phyloP scores from a whole-genome alignment of 2,113 vertebrate species.

The Menidia beryllina region DNA sequence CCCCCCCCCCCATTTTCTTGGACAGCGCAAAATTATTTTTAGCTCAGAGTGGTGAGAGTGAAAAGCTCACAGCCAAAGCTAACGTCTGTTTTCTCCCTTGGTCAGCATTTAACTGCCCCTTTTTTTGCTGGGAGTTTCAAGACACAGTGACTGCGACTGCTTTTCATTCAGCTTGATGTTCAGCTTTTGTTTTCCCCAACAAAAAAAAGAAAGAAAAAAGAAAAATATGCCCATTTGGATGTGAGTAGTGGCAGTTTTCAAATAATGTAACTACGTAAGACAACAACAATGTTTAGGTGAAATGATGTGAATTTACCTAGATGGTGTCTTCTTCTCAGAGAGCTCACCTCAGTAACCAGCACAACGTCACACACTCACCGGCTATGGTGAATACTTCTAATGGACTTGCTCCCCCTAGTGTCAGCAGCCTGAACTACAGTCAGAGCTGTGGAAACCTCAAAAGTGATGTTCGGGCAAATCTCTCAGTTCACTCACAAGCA shows the following conservation, averaged over 20 bases:
- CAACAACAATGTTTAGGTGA: conserved; percentile 11
- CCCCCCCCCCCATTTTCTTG: conserved; percentile 72
- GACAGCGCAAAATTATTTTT: conserved; percentile 72
- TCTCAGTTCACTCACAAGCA: neutral
- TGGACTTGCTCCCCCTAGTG: conserved; percentile 84
- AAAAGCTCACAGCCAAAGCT: conserved; percentile 64
- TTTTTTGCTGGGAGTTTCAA: conserved; percentile 45
- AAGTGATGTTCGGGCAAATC: neutral
- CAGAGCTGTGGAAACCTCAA: neutral
- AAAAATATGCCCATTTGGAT: too few relatives aligned
- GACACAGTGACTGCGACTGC: conserved; percentile 28
- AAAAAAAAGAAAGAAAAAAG: too few relatives aligned
- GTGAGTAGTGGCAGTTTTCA: conserved; percentile 12
- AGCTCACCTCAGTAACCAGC: conserved; percentile 34
- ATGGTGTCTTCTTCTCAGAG: conserved; percentile 18
- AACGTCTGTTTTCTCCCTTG: conserved; percentile 62
- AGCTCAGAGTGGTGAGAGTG: conserved; percentile 59
- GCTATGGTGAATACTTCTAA: conserved; percentile 51
- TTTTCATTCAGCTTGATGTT: conserved; percentile 29
- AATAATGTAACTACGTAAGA: conserved; percentile 37
- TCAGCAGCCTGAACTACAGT: conserved; percentile 55
- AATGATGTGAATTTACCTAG: neutral
- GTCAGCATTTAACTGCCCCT: conserved; percentile 69
- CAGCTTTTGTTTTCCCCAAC: conserved; percentile 26
- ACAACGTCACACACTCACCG: conserved; percentile 13